These are phyloP conservation scores for Chromobotia macracanthus DNA, from an alignment of 2,797 vertebrate genomes.

Conservation along the genomic window DNA sequence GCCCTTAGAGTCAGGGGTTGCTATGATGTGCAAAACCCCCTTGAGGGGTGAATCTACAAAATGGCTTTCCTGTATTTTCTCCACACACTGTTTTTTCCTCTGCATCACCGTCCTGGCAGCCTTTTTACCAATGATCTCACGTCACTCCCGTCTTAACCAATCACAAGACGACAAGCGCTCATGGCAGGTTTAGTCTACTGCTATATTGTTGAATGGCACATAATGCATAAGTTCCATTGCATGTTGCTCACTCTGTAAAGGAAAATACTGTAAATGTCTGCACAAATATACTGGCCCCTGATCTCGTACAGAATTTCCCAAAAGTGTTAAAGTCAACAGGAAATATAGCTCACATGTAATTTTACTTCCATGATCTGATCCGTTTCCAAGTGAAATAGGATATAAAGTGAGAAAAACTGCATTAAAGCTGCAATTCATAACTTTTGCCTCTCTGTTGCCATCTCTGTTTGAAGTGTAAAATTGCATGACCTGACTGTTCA, in stretches of 20 bases:
- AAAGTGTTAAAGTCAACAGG: slow-evolving; percentile 24
- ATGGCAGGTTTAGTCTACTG: neutral
- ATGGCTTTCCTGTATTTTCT: slow-evolving; percentile 68
- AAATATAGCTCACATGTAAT: neutral
- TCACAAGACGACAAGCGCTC: neutral
- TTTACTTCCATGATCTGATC: neutral
- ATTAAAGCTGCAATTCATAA: neutral
- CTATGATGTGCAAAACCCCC: slow-evolving; percentile 52
- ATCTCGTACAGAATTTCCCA: slow-evolving; percentile 20
- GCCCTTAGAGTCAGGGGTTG: neutral
- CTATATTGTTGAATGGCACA: neutral
- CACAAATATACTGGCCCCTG: slow-evolving; percentile 5
- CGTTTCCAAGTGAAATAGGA: neutral
- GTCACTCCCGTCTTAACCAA: slow-evolving; percentile 53
- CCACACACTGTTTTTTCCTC: slow-evolving; percentile 67
- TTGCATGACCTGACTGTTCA: too few relatives aligned
- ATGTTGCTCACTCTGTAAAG: slow-evolving; percentile 23
- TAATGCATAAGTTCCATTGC: slow-evolving; percentile 10
- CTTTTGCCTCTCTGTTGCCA: too few relatives aligned
- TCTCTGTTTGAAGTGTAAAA: too few relatives aligned
- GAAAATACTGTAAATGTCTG: neutral
- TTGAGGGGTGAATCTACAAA: slow-evolving; percentile 57
- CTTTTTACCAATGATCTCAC: slow-evolving; percentile 67
- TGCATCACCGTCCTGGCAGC: slow-evolving; percentile 71
- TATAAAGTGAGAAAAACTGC: neutral